Evolutionary conservation across 1,140 invertebrate species (phyloP).

Genomic region (Monomorium pharaonis): DNA sequence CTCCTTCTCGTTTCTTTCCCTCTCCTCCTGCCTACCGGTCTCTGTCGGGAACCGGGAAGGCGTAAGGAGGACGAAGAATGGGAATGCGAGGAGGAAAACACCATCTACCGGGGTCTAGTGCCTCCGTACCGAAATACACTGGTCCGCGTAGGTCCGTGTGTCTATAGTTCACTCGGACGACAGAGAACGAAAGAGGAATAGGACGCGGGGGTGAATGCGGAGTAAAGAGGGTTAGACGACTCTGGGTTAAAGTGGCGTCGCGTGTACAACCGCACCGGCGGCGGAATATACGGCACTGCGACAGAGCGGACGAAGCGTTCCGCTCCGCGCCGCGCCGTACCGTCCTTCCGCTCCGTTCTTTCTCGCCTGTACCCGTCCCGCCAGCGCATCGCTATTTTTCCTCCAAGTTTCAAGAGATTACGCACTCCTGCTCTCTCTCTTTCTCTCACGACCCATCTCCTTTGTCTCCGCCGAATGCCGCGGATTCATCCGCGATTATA

Average conservation of each 20-base stretch:
- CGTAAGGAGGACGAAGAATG: constrained; percentile 30
- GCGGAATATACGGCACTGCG: constrained; percentile 12
- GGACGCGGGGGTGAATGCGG: not conserved
- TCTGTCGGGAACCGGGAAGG: not conserved
- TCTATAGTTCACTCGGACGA: constrained; percentile 35
- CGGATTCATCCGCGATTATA: constrained; percentile 21
- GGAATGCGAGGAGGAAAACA: constrained; percentile 14
- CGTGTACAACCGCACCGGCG: constrained; percentile 39
- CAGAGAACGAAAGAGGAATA: not conserved
- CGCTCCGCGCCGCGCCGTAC: not conserved
- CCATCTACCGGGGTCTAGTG: constrained; percentile 17
- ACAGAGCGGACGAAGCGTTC: constrained; percentile 6
- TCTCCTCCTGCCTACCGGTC: not conserved
- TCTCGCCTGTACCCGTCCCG: constrained; percentile 20
- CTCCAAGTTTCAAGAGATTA: constrained; percentile 20
- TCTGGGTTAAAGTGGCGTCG: constrained; percentile 49
- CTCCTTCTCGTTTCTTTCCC: not conserved
- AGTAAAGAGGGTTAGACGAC: not conserved
- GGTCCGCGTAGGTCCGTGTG: not conserved
- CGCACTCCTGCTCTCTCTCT: not conserved
- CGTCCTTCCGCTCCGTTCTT: constrained; percentile 1
- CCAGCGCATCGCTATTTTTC: constrained; percentile 45
- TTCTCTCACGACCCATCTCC: not conserved
- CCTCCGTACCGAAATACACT: constrained; percentile 64
- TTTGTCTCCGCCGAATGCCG: not conserved